Base-by-base conservation (phyloP, 2,797 vertebrate species). In the Numenius phaeopus region DNA sequence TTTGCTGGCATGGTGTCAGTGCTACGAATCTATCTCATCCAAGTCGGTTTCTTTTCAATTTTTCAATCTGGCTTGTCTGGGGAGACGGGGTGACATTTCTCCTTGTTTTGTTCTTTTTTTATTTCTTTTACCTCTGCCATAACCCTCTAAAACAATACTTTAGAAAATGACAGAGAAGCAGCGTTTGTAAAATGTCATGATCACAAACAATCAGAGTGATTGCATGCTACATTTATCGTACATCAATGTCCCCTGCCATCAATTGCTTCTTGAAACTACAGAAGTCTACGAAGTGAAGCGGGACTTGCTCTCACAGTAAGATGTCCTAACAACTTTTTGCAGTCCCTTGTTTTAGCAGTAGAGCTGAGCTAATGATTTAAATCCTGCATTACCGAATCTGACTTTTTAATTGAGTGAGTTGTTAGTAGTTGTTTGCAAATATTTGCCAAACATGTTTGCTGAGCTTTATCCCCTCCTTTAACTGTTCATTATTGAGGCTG, bases 161-260 rank as follows among this genome's bases (percentile, higher is more conserved):
- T 95, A 96, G 95, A 95, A 98, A 97, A 98, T 98, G 98, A 98
- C 97, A 98, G 97, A 95, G 92, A 98, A 98, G 96, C 87, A 95
- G 80, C 39, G 87, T 96, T 97, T 96, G 93, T 97, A 91, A 98
- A 98, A 98, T 98, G 98, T 97, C 97, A 97, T 70, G 95, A 97
- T 98, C 96, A 97, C 95, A 96, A 97, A 83, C 94, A 96, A 96
- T 97, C 96, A 90, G 87, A 96, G 88, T 92, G 95, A 96, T 90
- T 96, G 97, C 93, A 96, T 96, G 96, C 95, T 98, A 95, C 95
- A 95, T 98, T 98, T 98, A 95, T 93, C 2, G 83, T 94, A 71
- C 90, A 96, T 94, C 95, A 91, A 67, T 79, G 90, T 94, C 89
- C 77, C 54, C 42, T 94, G 89, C 83, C 83, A 89, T 76, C 90